Evolutionary conservation across 2,113 vertebrate genomes (phyloP).

Genomic region (Erythrocercus mccallii): DNA sequence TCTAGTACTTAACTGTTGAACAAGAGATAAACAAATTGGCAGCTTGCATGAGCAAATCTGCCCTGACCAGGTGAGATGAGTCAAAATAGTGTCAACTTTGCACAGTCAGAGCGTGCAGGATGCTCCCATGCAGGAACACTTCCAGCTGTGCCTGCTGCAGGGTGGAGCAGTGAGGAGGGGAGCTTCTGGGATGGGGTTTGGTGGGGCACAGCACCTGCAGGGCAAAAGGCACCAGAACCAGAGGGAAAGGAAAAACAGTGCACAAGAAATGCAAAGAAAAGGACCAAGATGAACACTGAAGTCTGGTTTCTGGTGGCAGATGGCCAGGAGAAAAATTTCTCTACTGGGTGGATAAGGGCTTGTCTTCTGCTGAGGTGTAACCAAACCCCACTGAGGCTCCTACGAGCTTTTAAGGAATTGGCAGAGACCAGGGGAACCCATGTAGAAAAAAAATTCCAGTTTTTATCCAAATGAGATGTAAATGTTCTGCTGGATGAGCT

Average conservation of each 20-base stretch:
- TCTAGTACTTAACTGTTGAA: constrained; percentile 17
- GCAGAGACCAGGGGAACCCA: not conserved
- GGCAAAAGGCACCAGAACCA: not conserved
- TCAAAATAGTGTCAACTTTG: not conserved
- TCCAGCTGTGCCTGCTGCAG: not conserved
- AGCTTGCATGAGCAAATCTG: not conserved
- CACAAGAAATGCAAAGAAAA: not conserved
- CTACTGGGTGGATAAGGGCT: not conserved
- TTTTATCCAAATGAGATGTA: constrained; percentile 30
- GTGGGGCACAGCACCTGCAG: not conserved
- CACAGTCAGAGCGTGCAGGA: rapidly evolving
- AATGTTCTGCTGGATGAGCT: not conserved
- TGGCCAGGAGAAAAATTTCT: constrained; percentile 42
- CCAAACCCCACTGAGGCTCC: constrained; percentile 9
- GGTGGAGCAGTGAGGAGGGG: not conserved
- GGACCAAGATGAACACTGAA: not conserved
- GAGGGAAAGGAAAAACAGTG: not conserved
- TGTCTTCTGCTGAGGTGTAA: constrained; percentile 21
- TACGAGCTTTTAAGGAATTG: constrained; percentile 22
- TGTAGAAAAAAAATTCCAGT: not conserved
- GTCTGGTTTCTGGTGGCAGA: not conserved
- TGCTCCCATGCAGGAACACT: not conserved
- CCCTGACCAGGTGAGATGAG: not conserved
- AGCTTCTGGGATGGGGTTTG: not conserved
- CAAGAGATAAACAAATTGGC: constrained; percentile 32